Base-by-base conservation (phyloP, 2,113 vertebrate genomes). In the Serinus canaria region DNA sequence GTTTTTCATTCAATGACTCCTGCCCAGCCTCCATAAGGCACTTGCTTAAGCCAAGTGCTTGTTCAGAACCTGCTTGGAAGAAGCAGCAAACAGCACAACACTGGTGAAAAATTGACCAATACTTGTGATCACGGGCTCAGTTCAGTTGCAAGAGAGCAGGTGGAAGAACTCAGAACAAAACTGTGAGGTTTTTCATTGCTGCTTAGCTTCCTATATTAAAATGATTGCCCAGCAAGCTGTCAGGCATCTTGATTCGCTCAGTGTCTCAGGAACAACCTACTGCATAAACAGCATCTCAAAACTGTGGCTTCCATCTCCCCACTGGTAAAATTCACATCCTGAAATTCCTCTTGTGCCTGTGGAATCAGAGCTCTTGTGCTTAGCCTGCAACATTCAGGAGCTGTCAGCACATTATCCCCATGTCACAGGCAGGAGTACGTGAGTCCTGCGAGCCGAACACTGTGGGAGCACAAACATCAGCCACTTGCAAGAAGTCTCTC, bases 311-410 rank as follows among this genome's bases (percentile, higher is more conserved):
- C 83, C 69, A 8, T 28, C 67, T 79, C 79, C 82, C n/a, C 62
- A n/a, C 53, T 69, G 77, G 20, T 80, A 58, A 76, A 79, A 87
- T 62, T 85, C 46, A 79, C 90, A 93, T 90, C 85, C 92, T 77
- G 67, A 92, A 90, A 90, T 92, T 83, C 62, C 83, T 95, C 92
- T 64, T 89, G 47, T 19, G 90, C 74, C 74, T 91, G 94, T 83
- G 70, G 17, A 93, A 44, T n/a, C 47, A 15, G 56, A 95, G 74
- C 62, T 74, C 62, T 89, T 75, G 87, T 79, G 90, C 93, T 94
- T 46, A 85, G 85, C 63, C 83, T 66, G 94, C 94, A 93, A 56
- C 75, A 73, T 85, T 94, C 53, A 37, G 19, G 20, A 93, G 85
- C 94, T 95, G 90, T 93, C 95, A 96, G 90, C 75, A 90, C 53